Evolutionary conservation across 1,140 invertebrate species (phyloP).

Genomic region (Drosophila athabasca): DNA sequence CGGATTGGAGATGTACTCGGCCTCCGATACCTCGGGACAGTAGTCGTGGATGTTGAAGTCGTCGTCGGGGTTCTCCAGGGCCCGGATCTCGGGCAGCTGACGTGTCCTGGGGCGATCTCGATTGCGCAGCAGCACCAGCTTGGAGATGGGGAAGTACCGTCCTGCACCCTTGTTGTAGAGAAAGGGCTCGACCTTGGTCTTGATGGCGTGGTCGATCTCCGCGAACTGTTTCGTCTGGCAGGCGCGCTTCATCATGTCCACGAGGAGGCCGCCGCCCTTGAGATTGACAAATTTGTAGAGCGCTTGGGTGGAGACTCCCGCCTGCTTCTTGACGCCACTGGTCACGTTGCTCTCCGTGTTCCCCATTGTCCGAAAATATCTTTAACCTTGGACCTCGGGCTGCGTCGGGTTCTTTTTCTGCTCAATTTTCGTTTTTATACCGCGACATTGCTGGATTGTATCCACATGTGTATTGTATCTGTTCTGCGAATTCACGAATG

Average conservation of each 20-base stretch:
- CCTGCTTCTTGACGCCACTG: conserved; percentile 95
- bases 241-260: conserved; percentile 96
- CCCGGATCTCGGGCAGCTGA: conserved; percentile 89
- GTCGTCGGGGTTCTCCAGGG: conserved; percentile 91
- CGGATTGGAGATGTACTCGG: conserved; percentile 86
- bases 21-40: conserved; percentile 85
- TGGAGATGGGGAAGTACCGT: conserved; percentile 93
- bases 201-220: conserved; percentile 94
- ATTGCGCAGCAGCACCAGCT: conserved; percentile 94
- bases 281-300: conserved; percentile 94
- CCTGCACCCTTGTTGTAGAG: conserved; percentile 97
- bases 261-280: conserved; percentile 95
- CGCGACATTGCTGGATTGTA: conserved; percentile 57
- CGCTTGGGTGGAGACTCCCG: conserved; percentile 90
- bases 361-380: conserved; percentile 87
- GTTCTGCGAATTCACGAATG: conserved; percentile 37
- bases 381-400: conserved; percentile 7
- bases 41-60: conserved; percentile 92
- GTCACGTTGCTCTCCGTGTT: conserved; percentile 97
- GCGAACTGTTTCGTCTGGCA: conserved; percentile 94
- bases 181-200: conserved; percentile 94
- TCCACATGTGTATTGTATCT: conserved; percentile 4
- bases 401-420: conserved; percentile 5
- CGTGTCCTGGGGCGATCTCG: conserved; percentile 92
- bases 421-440: conserved; percentile 48